These are phyloP conservation scores for Mus pahari DNA, from an alignment of 2,113 vertebrate genomes.

Conservation along the genomic window DNA sequence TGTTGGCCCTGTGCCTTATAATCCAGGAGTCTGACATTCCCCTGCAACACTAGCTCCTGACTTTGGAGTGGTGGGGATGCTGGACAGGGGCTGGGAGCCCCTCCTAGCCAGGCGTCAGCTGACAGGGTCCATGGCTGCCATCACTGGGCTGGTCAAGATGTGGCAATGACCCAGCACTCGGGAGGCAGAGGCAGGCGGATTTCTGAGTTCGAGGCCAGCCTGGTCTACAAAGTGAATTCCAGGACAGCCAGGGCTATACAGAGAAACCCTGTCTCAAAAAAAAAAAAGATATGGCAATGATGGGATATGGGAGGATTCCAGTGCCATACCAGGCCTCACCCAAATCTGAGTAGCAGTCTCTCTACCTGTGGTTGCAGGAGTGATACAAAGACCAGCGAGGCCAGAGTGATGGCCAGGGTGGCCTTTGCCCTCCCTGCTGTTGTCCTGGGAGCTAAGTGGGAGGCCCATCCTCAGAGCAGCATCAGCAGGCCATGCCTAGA, in stretches of 20 bases:
- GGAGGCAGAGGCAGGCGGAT: too few relatives aligned
- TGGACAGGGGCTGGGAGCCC: rapidly evolving
- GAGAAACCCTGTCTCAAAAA: too few relatives aligned
- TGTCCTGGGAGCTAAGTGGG: too few relatives aligned
- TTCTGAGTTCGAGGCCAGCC: too few relatives aligned
- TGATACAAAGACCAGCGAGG: neutral
- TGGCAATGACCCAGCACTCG: too few relatives aligned
- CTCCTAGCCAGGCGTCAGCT: neutral
- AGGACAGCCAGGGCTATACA: too few relatives aligned
- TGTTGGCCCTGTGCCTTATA: neutral
- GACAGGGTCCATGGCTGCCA: too few relatives aligned
- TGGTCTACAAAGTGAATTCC: too few relatives aligned
- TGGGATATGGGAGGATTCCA: rapidly evolving
- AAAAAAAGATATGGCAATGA: rapidly evolving
- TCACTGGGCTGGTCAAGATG: too few relatives aligned
- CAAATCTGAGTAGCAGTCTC: neutral
- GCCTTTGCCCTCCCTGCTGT: neutral
- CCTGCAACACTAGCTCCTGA: neutral
- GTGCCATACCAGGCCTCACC: rapidly evolving
- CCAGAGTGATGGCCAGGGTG: neutral
- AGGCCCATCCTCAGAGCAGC: neutral
- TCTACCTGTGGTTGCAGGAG: neutral
- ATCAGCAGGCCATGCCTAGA: neutral
- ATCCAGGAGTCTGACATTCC: neutral
- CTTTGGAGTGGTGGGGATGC: neutral